Conservation (phyloP, 1,140 invertebrate genomes). For the Cydia splendana region DNA sequence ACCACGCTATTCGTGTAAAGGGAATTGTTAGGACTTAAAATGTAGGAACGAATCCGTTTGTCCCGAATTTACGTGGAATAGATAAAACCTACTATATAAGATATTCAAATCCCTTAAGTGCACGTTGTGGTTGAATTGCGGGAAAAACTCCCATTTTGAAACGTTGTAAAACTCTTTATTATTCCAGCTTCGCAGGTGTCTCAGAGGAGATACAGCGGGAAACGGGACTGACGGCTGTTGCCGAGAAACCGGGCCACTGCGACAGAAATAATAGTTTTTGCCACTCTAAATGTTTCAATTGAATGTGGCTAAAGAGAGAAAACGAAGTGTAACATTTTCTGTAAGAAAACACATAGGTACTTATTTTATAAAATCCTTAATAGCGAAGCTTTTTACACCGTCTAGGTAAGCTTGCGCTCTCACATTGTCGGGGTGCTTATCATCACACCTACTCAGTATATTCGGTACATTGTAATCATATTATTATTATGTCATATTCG, state of each 20-base stretch:
- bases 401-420: neutral
- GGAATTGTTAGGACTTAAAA: conserved; percentile 67
- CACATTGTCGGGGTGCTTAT: conserved; percentile 30
- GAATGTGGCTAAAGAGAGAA: conserved; percentile 7
- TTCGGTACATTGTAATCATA: conserved; percentile 47
- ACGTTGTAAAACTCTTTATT: conserved; percentile 78
- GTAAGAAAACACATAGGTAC: neutral
- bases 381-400: neutral
- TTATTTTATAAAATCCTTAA: neutral
- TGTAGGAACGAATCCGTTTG: conserved; percentile 58
- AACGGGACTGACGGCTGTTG: conserved; percentile 52
- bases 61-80: conserved; percentile 64
- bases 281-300: conserved; percentile 13
- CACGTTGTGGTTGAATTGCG: conserved; percentile 76
- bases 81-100: conserved; percentile 75
- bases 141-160: conserved; percentile 77
- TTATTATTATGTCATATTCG: conserved; percentile 67
- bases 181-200: conserved; percentile 74
- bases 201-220: conserved; percentile 60
- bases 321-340: neutral
- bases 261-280: conserved; percentile 47
- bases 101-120: conserved; percentile 79
- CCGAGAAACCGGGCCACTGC: conserved; percentile 39
- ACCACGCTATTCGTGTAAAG: conserved; percentile 39
- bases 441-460: conserved; percentile 31